Percentiles rank a stretch among this genome's conserved stretches.
Conservation (phyloP, 2,113 vertebrate genomes). For the Artemisiospiza belli region DNA sequence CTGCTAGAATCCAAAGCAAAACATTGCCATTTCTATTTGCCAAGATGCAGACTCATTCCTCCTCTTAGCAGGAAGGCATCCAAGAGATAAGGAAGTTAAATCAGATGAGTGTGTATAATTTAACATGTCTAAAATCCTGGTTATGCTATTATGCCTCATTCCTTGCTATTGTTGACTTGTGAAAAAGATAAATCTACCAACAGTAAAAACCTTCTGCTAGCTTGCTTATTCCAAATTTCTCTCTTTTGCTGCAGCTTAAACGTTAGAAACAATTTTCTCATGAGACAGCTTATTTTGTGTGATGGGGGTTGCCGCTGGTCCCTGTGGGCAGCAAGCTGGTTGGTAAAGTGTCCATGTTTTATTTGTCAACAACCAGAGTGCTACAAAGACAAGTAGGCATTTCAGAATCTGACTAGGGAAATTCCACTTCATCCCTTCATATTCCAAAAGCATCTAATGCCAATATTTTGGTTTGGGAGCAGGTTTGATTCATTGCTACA, state of each 20-base stretch:
- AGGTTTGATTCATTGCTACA: background rate
- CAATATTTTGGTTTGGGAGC: background rate
- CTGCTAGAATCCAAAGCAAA: background rate
- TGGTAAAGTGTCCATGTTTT: background rate
- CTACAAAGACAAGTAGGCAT: background rate
- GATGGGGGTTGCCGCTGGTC: background rate
- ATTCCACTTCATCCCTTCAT: background rate
- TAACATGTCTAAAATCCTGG: background rate
- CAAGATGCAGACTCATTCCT: background rate
- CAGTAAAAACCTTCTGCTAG: background rate
- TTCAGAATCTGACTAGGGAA: background rate
- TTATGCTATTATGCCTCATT: background rate
- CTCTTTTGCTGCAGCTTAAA: background rate
- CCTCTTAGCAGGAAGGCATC: background rate
- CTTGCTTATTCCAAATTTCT: background rate
- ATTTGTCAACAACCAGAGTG: background rate
- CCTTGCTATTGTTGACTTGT: background rate
- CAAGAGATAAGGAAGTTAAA: background rate
- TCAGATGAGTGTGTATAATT: background rate
- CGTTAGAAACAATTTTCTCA: background rate
- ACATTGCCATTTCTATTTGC: background rate
- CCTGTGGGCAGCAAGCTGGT: background rate
- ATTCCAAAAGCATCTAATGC: background rate
- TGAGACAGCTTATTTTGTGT: background rate
- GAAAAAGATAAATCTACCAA: background rate